A percentile compares a stretch with the other conserved stretches of the same genome.
Conservation (phyloP, 1,140 invertebrate genomes). For the Pseudomyrmex sp. region DNA sequence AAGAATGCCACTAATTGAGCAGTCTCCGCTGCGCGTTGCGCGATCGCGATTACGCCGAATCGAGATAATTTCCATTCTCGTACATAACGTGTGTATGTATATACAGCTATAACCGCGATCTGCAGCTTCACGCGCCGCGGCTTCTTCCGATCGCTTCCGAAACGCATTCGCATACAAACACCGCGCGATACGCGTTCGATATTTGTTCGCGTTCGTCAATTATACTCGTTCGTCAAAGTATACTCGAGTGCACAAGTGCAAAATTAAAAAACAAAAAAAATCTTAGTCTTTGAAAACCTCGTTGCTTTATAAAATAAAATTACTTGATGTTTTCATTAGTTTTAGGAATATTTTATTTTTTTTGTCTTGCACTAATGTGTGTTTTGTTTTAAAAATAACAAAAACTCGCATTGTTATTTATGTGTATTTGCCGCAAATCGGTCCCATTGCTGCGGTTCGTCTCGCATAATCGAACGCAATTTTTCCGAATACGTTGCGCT, state of each 20-base stretch:
- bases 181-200: background rate
- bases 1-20: conserved; percentile 60
- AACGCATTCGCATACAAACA: conserved; percentile 39
- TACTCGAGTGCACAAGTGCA: background rate
- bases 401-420: too few relatives aligned
- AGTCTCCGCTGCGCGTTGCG: conserved; percentile 48
- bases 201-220: conserved; percentile 8
- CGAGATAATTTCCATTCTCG: conserved; percentile 44
- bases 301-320: too few relatives aligned
- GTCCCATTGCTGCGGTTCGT: conserved; percentile 13
- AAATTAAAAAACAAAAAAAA: too few relatives aligned
- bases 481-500: conserved; percentile 40
- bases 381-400: too few relatives aligned
- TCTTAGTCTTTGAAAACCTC: too few relatives aligned
- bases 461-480: conserved; percentile 22
- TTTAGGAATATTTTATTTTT: too few relatives aligned
- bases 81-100: background rate
- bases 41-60: conserved; percentile 53
- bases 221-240: background rate
- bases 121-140: conserved; percentile 45
- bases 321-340: too few relatives aligned
- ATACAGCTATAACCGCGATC: conserved; percentile 24
- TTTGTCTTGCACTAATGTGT: too few relatives aligned
- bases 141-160: conserved; percentile 32
- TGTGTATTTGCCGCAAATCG: too few relatives aligned